These are phyloP conservation scores for Furnarius figulus DNA, from an alignment of 2,113 vertebrate species.

Conservation along the genomic window DNA sequence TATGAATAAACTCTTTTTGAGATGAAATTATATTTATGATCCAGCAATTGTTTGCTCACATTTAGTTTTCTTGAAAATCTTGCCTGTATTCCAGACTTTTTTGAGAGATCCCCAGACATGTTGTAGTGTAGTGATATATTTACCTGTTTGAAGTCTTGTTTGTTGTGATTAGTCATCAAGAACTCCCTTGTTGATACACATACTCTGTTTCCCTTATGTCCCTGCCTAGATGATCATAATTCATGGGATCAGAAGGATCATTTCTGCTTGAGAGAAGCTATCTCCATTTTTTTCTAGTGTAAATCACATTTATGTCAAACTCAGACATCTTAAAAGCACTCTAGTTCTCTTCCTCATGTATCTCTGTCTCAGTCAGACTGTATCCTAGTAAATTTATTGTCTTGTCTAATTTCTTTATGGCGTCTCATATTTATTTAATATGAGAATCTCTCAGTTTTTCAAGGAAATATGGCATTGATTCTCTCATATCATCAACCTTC, in stretches of 20 bases:
- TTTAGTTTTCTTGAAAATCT: not conserved
- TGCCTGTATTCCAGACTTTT: not conserved
- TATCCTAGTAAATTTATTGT: not conserved
- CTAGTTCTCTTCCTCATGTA: not conserved
- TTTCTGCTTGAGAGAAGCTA: not conserved
- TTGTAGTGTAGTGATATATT: not conserved
- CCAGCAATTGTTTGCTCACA: not conserved
- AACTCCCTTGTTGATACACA: not conserved
- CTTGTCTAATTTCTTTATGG: not conserved
- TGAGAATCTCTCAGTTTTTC: not conserved
- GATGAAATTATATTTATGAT: not conserved
- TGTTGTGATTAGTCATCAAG: not conserved
- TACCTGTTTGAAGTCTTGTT: not conserved
- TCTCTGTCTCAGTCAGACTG: not conserved
- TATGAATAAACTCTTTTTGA: not conserved
- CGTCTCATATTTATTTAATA: not conserved
- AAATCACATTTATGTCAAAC: not conserved
- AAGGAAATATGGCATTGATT: not conserved
- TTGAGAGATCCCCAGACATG: not conserved
- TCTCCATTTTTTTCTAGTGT: not conserved
- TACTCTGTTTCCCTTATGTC: not conserved
- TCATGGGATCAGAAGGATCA: not conserved
- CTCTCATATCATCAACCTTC: rapidly evolving
- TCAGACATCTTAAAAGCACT: not conserved
- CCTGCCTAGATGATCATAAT: not conserved